Evolutionary conservation across 2,888 invertebrate species (phyloP), one percentile per base, ranked within the genome.

Genomic region (Ischnura elegans): DNA sequence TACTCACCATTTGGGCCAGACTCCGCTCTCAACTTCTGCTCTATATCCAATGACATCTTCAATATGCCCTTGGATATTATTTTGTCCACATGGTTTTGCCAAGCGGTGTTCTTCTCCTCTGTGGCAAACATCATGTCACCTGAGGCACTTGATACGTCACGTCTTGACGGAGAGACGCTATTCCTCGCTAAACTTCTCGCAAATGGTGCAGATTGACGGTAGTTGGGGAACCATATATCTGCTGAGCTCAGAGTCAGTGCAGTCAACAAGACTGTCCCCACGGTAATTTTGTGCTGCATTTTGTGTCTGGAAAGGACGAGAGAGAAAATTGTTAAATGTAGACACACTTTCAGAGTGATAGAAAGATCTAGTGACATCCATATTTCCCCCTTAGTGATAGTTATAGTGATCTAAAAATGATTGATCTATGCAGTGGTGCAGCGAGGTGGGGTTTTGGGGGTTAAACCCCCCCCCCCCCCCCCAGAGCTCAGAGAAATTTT

Each of bases 221-320:
- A 45, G 42, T 45, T 61, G 5, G 90, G 90, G n/a, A 90, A 90
- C 90, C 90, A 90, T 61, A 90, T 90, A n/a, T 90, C 90, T 5
- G 90, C 90, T 43, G 90, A 42, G 90, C 61, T 43, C 2, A 90
- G 6, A 0, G 90, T 61, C 61, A 61, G 51, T 16, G 45, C 90
- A 43, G 90, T 29, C 61, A 90, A 6, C 0, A 90, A 16, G n/a
- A 90, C 42, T 19, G 90, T 43, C 0, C 43, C 43, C 16, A n/a
- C 25, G 16, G 51, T 19, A 13, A 87, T 21, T 36, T 55, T 90
- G 0, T 25, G 29, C 29, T 36, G 29, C 76, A 76, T 76, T 76
- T 13, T 76, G 13, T 36, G 76, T 21, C 43, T 2, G n/a, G 51
- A 51, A 87, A n/a, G 42, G 55, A n/a, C 25, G 45, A 61, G 8